phyloP scores from a whole-genome alignment of 2,888 invertebrate species.

The Podotricha telesiphe region DNA sequence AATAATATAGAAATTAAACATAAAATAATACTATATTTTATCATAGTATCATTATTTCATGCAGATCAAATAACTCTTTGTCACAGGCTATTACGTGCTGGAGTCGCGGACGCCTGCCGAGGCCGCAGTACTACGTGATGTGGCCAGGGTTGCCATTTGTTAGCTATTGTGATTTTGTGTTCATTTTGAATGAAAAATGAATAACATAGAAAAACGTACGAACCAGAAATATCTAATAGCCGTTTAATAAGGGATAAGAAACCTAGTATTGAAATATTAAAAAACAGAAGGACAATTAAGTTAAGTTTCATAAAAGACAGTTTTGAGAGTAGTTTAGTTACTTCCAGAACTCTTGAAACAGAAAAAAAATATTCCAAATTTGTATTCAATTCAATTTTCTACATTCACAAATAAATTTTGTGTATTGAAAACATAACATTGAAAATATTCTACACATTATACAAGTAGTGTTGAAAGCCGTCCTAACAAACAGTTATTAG shows the following conservation, averaged over 20 bases:
- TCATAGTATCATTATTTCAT: constrained; percentile 13
- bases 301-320: too few relatives aligned
- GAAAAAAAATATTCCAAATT: too few relatives aligned
- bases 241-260: too few relatives aligned
- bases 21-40: constrained; percentile 23
- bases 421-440: background rate
- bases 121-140: constrained; percentile 40
- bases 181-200: background rate
- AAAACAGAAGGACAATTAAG: too few relatives aligned
- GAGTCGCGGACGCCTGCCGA: constrained; percentile 36
- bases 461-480: background rate
- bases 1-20: background rate
- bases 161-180: background rate
- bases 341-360: too few relatives aligned
- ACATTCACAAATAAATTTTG: too few relatives aligned
- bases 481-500: background rate
- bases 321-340: too few relatives aligned
- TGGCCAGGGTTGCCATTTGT: constrained; percentile 35
- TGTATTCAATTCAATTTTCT: too few relatives aligned
- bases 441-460: background rate
- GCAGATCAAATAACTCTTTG: constrained; percentile 21
- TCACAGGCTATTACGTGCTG: constrained; percentile 31
- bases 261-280: too few relatives aligned
- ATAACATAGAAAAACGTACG: background rate
- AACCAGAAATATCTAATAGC: background rate